Evolutionary conservation across 2,113 vertebrate genomes (phyloP), one percentile per base, ranked within the genome.

Genomic region (Hemicordylus capensis): DNA sequence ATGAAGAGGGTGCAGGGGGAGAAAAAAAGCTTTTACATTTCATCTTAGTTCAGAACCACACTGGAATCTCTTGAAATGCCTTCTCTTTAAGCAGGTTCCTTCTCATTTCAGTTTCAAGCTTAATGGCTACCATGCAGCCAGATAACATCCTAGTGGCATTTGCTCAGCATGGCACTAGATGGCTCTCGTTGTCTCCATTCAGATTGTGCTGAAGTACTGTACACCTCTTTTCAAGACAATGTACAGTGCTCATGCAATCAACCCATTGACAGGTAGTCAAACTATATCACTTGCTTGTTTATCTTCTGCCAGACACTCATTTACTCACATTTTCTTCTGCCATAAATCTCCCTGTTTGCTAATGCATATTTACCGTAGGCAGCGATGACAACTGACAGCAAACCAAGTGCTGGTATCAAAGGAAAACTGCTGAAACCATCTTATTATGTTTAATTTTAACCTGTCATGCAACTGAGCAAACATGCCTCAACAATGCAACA

Each of bases 381-480:
- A 67, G 17, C 74, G 28, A 84, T 74, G 54, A 77, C n/a, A 87
- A 48, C 3, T 2, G 6, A 87, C 48, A 79, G 81, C 20, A 78
- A 66, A 0, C 0, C 12, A 39, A 87, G 1, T 78, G 63, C 0
- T 87, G 14, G 34, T 80, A 88, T 77, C 51, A 79, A 81, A 81
- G 76, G 20, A 80, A 26, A 37, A 76, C 42, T 87, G 81, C 12
- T 54, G 19, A 85, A 81, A 79, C n/a, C 17, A 59, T 74, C 51
- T 81, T 76, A 70, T 42, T 37, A 42, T 6, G 70, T 67, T 89
- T 69, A 86, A 77, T 85, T 83, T 88, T 85, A 80, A 77, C 28
- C 64, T 83, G 51, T 74, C 17, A 63, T 6, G 19, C n/a, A 85
- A 37, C 2, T 11, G 80, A 87, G 19, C 17, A 80, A 88, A 77